These are phyloP conservation scores for Neoitamus cyanurus DNA, from an alignment of 2,888 invertebrate genomes.

Conservation along the genomic window DNA sequence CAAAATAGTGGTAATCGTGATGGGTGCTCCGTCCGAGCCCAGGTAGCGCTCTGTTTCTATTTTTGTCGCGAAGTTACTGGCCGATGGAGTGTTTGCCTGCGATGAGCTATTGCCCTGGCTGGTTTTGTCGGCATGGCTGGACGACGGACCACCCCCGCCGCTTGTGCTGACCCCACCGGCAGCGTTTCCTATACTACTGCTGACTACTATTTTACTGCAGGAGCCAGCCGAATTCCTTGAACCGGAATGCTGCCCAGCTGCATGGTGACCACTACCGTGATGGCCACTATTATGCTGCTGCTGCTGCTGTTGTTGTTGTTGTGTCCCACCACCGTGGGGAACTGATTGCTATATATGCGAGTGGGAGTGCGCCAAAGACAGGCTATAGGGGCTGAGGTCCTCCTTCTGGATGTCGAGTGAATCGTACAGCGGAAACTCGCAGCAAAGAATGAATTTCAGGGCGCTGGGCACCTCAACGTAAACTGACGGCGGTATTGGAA, in stretches of 20 bases:
- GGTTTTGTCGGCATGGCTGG: slow-evolving; percentile 59
- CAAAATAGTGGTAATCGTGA: slow-evolving; percentile 65
- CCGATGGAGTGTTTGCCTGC: slow-evolving; percentile 48
- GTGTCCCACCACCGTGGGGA: slow-evolving; percentile 56
- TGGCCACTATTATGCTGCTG: slow-evolving; percentile 52
- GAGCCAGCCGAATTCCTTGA: slow-evolving; percentile 53
- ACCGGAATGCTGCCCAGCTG: slow-evolving; percentile 50
- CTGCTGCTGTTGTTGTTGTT: neutral
- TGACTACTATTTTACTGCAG: slow-evolving; percentile 50
- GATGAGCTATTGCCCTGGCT: slow-evolving; percentile 47
- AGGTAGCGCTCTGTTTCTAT: slow-evolving; percentile 62
- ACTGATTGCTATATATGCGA: slow-evolving; percentile 67
- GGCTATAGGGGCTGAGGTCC: slow-evolving; percentile 63
- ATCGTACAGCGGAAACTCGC: slow-evolving; percentile 90
- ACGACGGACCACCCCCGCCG: slow-evolving; percentile 54
- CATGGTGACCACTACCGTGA: slow-evolving; percentile 14
- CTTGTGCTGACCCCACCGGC: neutral
- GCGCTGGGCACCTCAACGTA: slow-evolving; percentile 88
- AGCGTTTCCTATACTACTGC: slow-evolving; percentile 11
- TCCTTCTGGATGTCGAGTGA: slow-evolving; percentile 70
- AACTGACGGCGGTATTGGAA: slow-evolving; percentile 87
- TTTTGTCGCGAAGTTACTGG: slow-evolving; percentile 57
- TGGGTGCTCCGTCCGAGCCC: slow-evolving; percentile 62
- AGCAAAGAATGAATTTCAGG: slow-evolving; percentile 85
- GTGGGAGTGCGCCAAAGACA: slow-evolving; percentile 65